Conservation (phyloP, 2,113 vertebrate species). For the Tympanuchus pallidicinctus region DNA sequence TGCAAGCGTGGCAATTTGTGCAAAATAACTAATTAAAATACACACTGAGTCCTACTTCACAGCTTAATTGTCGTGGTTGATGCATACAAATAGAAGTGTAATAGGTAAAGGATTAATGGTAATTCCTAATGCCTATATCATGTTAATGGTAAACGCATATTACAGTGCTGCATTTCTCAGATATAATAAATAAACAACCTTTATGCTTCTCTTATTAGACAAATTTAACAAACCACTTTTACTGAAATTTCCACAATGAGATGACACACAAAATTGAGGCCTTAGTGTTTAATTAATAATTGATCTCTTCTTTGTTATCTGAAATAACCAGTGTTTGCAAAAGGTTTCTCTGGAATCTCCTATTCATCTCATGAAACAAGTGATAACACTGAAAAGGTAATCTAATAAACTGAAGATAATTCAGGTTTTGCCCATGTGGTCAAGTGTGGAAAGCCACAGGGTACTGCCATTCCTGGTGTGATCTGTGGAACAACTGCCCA, state of each 20-base stretch:
- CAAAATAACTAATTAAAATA: not conserved
- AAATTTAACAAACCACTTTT: not conserved
- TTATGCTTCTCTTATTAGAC: not conserved
- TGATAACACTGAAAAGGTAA: not conserved
- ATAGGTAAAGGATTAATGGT: not conserved
- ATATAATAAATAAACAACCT: not conserved
- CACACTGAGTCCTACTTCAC: not conserved
- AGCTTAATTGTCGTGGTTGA: not conserved
- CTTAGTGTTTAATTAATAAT: not conserved
- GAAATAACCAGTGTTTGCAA: not conserved
- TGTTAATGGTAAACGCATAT: not conserved
- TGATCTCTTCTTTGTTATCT: not conserved
- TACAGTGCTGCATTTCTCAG: not conserved
- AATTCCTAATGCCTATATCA: too few relatives aligned
- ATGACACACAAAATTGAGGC: not conserved
- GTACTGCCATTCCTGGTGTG: not conserved
- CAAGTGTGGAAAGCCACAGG: not conserved
- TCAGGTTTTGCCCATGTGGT: not conserved
- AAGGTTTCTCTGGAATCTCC: not conserved
- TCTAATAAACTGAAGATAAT: not conserved
- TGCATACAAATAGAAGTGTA: not conserved
- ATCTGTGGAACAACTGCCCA: not conserved
- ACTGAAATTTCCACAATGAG: not conserved
- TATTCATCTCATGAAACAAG: not conserved
- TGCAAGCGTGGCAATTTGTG: not conserved